Base-by-base conservation (phyloP, 2,888 invertebrate genomes). In the Sinodicranocentrus sp. region DNA sequence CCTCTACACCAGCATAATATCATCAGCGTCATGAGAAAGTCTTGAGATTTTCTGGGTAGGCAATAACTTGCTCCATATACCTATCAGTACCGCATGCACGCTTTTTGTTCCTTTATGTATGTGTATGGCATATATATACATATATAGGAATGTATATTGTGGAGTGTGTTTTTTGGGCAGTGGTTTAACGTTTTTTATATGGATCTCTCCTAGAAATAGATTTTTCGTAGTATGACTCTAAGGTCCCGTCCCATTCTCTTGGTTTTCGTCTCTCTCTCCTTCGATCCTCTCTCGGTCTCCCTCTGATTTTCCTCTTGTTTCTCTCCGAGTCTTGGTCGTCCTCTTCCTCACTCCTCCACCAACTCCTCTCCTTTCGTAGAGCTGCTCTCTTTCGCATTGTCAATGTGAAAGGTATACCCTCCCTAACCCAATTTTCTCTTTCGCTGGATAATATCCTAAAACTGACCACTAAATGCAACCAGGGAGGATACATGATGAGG, bases 321-420 rank as follows among this genome's bases (percentile, higher is more conserved):
- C 52, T 61, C 19, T 61, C 57, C 19, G 21, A 21, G 28, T 44
- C 67, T 44, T 72, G 59, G 54, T 72, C 57, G 17, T 39, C 72
- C 63, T 75, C 75, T n/a, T 63, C 63, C 63, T 52, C 52, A 52
- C 63, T 63, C 70, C 52, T 73, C 73, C 73, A 61, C 52, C 68
- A 54, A n/a, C n/a, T n/a, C n/a, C 73, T 73, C 73, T 21, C 26
- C 19, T 28, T 23, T 21, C 21, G 19, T 5, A 33, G 48, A 10
- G 23, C 2, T 71, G 82, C 75, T 75, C 82, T 75, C 75, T 75
- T 73, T 82, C 82, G 75, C 82, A 82, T 82, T 75, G 73, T 70
- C 82, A 82, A 75, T 82, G 82, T 82, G 82, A 75, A 80, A 82
- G 82, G 67, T 67, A 82, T 82, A 82, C 57, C 63, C 63, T 75